Base-by-base conservation (phyloP, 2,888 invertebrate genomes). In the Dynastes grantii region DNA sequence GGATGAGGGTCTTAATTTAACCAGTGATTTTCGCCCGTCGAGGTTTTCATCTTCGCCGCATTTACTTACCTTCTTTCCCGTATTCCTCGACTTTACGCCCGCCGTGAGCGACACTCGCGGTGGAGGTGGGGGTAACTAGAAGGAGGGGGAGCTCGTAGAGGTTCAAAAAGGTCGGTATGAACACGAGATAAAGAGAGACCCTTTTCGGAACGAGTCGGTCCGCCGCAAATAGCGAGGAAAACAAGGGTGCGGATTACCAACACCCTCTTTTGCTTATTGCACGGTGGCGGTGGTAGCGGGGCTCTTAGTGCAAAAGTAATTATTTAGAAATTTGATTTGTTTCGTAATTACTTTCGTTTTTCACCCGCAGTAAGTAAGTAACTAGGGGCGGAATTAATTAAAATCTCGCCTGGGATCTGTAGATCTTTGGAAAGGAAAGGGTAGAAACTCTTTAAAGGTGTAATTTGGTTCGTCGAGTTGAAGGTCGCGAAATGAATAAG, bases 181-280 rank as follows among this genome's bases (percentile, higher is more conserved):
- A 22, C 22, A 22, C 22, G 70, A 81, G 82, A 83, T 84, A 83
- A 83, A 81, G 80, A 81, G 84, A 84, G 85, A 82, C 85, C 85
- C 40, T 67, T 85, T 83, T 85, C 40, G 79, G 76, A 87, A 87
- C 85, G 87, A 85, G 84, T 85, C 85, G 87, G 87, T 86, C 85
- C 85, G 84, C 88, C 88, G 85, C 88, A 88, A 88, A 88, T 87
- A 87, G 87, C 86, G 83, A 81, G 85, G 87, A 87, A 87, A 87
- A 87, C 87, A 87, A 87, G 87, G 87, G 87, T 85, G 86, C 86
- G 87, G 87, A 88, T 88, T 88, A 87, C 87, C 86, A 86, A 86
- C 87, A 86, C 86, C 85, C 85, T 84, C 83, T 84, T 85, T 9
- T 84, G 85, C 85, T 86, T 85, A 86, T 86, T 86, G 86, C 85